Base-by-base conservation (phyloP, 1,140 invertebrate genomes). In the Ceratosolen solmsi region DNA sequence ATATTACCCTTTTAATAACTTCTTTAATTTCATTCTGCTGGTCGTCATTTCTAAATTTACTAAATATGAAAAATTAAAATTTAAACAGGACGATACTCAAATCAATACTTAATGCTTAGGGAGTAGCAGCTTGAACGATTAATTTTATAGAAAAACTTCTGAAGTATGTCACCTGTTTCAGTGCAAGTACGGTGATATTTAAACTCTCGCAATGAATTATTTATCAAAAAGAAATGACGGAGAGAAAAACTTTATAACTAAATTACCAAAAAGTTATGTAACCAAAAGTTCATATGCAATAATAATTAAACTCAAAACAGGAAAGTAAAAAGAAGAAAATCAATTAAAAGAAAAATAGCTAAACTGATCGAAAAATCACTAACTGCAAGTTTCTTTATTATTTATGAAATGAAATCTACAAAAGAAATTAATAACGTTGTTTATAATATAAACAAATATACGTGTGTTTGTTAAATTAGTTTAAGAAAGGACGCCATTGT, bases 221-320 rank as follows among this genome's bases (percentile, higher is more conserved):
- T 82, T 82, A 82, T 82, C 63, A 72, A 78, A 82, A 78, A 77
- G 68, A n/a, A n/a, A 78, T 51, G 56, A 54, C 71, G 22, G 38
- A 49, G 46, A 60, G 36, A 58, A 51, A n/a, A 82, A 82, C 65
- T 78, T 78, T 78, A 75, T 82, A 78, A 82, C n/a, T 74, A 78
- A 77, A 82, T 82, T 82, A 82, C 72, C 77, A 82, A 82, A 82
- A 82, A 82, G 80, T 82, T 82, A 51, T 36, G 36, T 15, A 27
- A 13, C 17, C 3, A 38, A 13, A 20, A 33, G 60, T 51, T 30
- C 9, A 30, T 0, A n/a, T n/a, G n/a, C n/a, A 46, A 30, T 13
- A 71, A 15, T 49, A 22, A 25, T 15, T 46, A 15, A 36, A 41
- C 30, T 73, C 54, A 33, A 60, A 46, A 79, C 78, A 76, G 76